Evolutionary conservation across 2,113 vertebrate species (phyloP).

Genomic region (Columba livia): DNA sequence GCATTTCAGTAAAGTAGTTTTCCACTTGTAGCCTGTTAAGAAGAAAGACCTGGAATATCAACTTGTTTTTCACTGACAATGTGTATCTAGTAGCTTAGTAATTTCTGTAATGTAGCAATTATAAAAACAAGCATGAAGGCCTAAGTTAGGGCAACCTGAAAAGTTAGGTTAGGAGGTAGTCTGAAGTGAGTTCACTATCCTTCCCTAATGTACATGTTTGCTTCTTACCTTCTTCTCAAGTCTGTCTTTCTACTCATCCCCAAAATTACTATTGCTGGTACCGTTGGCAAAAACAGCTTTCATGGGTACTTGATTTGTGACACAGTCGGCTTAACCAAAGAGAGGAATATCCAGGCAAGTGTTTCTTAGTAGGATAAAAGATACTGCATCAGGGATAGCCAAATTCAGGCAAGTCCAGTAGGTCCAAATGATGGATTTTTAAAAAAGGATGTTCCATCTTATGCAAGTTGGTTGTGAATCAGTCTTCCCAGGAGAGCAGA

Average conservation of each 20-base stretch:
- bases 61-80: background rate
- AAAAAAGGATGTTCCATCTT: background rate
- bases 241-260: background rate
- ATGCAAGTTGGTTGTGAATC: background rate
- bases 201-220: background rate
- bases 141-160: background rate
- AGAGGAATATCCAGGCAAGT: background rate
- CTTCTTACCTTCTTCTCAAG: background rate
- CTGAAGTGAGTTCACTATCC: background rate
- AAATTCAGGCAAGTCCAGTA: background rate
- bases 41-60: background rate
- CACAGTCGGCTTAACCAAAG: background rate
- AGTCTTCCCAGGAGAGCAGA: background rate
- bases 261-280: background rate
- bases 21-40: background rate
- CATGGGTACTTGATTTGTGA: background rate
- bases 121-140: background rate
- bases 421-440: background rate
- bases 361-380: background rate
- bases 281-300: background rate
- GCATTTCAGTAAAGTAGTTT: slow-evolving; percentile 14
- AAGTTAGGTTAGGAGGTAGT: background rate
- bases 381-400: background rate
- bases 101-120: background rate
- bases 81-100: background rate